Evolutionary conservation across 2,888 invertebrate genomes (phyloP), one percentile per base, ranked within the genome.

Genomic region (Drosophila borborema): DNA sequence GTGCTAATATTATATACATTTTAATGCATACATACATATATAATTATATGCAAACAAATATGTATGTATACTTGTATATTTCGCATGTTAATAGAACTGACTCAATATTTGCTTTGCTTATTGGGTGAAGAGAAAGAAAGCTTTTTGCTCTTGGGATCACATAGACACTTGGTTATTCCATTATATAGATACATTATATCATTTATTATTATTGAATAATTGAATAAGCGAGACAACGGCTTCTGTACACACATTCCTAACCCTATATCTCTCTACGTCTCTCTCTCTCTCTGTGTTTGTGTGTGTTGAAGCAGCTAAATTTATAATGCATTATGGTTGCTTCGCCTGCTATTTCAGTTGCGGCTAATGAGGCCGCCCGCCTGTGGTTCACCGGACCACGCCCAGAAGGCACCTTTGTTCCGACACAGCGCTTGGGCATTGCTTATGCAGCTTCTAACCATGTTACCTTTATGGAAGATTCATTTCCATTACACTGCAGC

Each of bases 161-260:
- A 48, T 31, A 74, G 64, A 80, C 66, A 68, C 80, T 70, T 72
- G 67, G 65, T 67, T 72, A 72, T 76, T 81, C 81, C 73, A 82
- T 78, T 75, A 69, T 58, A 71, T 58, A 46, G 49, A 59, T 72
- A 66, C 72, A 49, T 72, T 65, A 76, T 76, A 82, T 72, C 86
- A 83, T 86, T 82, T 76, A 86, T 81, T 82, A 78, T 82, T 86
- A 86, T 83, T 86, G 75, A 86, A 86, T 86, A 86, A 86, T 87
- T 77, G 79, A 82, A 87, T 85, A 72, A 79, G 76, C 67, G 63
- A 65, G 73, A 45, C 51, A 48, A 62, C n/a, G 60, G 31, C 55
- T 54, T 53, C 14, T 43, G 18, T 20, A 14, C 55, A 64, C 38
- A 64, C 31, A 46, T 55, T 31, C 65, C 51, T 60, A 51, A 23